Conservation (phyloP, 2,888 invertebrate genomes). For the Callosobruchus maculatus region DNA sequence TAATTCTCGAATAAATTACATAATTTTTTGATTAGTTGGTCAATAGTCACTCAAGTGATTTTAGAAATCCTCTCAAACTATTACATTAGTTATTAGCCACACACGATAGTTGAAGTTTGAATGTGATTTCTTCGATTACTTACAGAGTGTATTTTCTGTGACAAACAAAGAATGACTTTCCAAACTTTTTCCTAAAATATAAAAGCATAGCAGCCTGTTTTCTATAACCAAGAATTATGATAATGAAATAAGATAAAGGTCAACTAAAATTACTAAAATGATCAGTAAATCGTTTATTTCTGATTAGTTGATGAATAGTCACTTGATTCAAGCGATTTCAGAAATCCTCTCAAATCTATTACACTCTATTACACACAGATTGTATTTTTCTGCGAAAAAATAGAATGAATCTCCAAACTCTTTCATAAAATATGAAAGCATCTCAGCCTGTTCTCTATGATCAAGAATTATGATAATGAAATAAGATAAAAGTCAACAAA, state of each 20-base stretch:
- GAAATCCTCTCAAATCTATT: no score
- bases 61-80: no score
- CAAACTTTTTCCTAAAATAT: background rate
- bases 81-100: no score
- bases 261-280: background rate
- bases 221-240: background rate
- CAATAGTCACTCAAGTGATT: no score
- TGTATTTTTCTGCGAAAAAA: background rate
- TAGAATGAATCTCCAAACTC: background rate
- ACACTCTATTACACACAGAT: no score
- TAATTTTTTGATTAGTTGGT: no score
- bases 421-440: background rate
- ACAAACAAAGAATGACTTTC: background rate
- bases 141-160: background rate
- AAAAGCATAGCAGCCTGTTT: background rate
- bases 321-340: no score
- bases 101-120: no score
- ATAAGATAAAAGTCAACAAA: background rate
- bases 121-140: no score
- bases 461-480: background rate
- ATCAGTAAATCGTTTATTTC: background rate
- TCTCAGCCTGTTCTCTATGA: background rate
- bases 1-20: no score
- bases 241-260: background rate
- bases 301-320: no score